phyloP scores from a whole-genome alignment of 2,797 vertebrate genomes.

The Falco berigora region DNA sequence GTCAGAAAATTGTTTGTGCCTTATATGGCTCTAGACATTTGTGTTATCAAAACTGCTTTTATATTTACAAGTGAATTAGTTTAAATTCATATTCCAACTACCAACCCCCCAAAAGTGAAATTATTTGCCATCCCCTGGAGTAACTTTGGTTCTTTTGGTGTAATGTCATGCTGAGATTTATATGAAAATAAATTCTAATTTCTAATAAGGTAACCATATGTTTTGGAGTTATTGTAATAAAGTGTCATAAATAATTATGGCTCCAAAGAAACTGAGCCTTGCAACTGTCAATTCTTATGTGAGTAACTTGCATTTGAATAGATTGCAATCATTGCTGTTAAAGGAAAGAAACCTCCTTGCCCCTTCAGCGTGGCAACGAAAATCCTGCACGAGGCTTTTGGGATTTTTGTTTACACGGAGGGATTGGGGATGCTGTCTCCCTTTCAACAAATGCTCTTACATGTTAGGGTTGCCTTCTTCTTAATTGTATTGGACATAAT shows the following conservation, averaged over 20 bases:
- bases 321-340: not conserved
- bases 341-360: not conserved
- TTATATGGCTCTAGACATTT: not conserved
- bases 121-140: slow-evolving; percentile 53
- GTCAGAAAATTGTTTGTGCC: not conserved
- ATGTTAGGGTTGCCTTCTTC: not conserved
- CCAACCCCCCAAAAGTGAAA: slow-evolving; percentile 37
- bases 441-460: not conserved
- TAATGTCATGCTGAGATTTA: slow-evolving; percentile 61
- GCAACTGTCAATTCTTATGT: slow-evolving; percentile 43
- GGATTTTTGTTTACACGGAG: not conserved
- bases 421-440: not conserved
- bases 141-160: slow-evolving; percentile 53
- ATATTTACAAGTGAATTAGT: slow-evolving; percentile 51
- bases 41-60: slow-evolving; percentile 38
- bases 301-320: not conserved
- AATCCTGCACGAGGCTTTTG: not conserved
- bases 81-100: slow-evolving; percentile 40
- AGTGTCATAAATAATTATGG: slow-evolving; percentile 67
- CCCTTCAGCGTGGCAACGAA: not conserved
- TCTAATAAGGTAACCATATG: slow-evolving; percentile 69
- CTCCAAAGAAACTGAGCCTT: slow-evolving; percentile 56
- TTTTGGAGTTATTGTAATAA: slow-evolving; percentile 55
- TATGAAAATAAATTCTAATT: slow-evolving; percentile 72
- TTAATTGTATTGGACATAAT: not conserved